phyloP scores from a whole-genome alignment of 1,140 invertebrate species.

The Adoxophyes honmai region DNA sequence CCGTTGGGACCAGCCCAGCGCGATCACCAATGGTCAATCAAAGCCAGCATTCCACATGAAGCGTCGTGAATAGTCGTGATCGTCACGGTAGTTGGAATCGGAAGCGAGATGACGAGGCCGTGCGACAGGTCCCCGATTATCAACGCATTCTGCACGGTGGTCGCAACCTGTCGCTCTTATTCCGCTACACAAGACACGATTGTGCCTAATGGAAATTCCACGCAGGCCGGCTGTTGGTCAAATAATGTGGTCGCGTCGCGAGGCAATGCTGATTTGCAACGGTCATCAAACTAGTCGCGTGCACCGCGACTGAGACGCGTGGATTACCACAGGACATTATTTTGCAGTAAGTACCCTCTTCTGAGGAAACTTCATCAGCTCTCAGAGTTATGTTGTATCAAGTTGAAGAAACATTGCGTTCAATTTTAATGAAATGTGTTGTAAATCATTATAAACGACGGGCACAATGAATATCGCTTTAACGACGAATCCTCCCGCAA shows the following conservation, averaged over 20 bases:
- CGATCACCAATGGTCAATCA: constrained; percentile 1
- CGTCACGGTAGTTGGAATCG: constrained; percentile 23
- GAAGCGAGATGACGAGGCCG: constrained; percentile 37
- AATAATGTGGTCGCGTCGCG: constrained; percentile 5
- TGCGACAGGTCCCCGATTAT: constrained; percentile 72
- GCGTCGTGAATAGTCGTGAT: constrained; percentile 10
- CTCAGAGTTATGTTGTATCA: no score
- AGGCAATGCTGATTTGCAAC: not conserved
- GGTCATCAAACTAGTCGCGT: constrained; percentile 3
- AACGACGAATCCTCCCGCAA: no score
- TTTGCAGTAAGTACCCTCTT: no score
- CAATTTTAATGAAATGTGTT: no score
- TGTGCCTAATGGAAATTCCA: constrained; percentile 50
- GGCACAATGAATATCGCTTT: no score
- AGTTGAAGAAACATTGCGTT: no score
- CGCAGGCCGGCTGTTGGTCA: constrained; percentile 29
- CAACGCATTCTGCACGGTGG: constrained; percentile 67
- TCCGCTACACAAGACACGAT: constrained; percentile 32
- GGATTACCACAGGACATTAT: no score
- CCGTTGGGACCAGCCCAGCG: no score
- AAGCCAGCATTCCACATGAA: constrained; percentile 8
- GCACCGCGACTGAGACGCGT: not conserved
- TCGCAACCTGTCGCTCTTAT: constrained; percentile 42
- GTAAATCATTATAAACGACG: no score
- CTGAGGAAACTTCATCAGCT: no score